Evolutionary conservation across 2,113 vertebrate genomes (phyloP).

Genomic region (Meleagris gallopavo): DNA sequence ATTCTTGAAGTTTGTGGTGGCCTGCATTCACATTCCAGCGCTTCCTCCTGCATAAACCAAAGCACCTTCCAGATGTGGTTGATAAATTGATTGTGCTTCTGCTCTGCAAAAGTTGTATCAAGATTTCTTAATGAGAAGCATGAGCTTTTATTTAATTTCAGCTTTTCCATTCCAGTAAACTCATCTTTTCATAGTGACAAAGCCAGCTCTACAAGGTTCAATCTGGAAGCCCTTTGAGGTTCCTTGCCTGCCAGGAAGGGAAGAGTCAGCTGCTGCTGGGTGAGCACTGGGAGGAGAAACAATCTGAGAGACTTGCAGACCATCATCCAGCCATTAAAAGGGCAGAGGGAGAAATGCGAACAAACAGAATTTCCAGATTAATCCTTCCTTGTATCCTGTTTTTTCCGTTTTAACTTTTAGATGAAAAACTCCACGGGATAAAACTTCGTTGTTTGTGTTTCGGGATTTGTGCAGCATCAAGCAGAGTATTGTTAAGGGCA

Average conservation of each 20-base stretch:
- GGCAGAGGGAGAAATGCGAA: background rate
- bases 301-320: background rate
- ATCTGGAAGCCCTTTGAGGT: background rate
- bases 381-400: background rate
- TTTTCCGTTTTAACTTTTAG: background rate
- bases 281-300: background rate
- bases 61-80: conserved; percentile 44
- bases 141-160: background rate
- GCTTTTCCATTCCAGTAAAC: conserved; percentile 4
- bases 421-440: background rate
- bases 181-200: background rate
- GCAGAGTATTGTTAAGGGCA: background rate
- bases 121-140: background rate
- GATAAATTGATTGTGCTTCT: background rate
- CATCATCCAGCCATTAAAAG: background rate
- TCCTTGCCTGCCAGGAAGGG: background rate
- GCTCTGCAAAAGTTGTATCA: background rate
- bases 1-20: conserved; percentile 2
- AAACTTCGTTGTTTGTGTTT: background rate
- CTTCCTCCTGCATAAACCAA: conserved; percentile 11
- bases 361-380: background rate
- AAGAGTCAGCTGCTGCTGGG: background rate
- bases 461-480: background rate
- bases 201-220: background rate
- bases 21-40: background rate